These are phyloP conservation scores for Spongia lamella DNA, from an alignment of 37 sponge, comb jelly and placozoan genomes.

Conservation along the genomic window DNA sequence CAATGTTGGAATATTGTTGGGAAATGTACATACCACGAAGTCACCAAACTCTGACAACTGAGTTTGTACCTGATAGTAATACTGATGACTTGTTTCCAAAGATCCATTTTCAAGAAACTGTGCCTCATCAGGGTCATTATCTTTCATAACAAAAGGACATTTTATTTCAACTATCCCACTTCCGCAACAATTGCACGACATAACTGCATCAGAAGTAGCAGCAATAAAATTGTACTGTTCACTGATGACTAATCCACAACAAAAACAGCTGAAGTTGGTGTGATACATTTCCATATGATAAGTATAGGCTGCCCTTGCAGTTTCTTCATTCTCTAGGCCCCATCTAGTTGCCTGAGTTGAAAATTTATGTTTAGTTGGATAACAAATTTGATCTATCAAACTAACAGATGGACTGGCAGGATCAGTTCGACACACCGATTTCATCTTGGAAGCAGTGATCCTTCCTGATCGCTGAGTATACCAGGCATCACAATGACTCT, in stretches of 20 bases:
- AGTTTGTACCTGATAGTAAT: slow-evolving; percentile 39
- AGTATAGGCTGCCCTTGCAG: not conserved
- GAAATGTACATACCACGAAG: not conserved
- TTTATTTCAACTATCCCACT: too few relatives aligned
- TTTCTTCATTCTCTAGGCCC: slow-evolving; percentile 1
- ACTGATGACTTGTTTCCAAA: not conserved
- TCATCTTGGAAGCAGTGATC: slow-evolving; percentile 20
- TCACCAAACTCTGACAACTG: too few relatives aligned
- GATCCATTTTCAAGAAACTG: too few relatives aligned
- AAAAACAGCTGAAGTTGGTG: too few relatives aligned
- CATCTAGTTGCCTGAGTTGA: slow-evolving; percentile 3
- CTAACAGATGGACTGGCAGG: slow-evolving; percentile 41
- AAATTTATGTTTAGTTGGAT: slow-evolving; percentile 51
- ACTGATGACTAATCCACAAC: too few relatives aligned
- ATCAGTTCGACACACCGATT: slow-evolving; percentile 44
- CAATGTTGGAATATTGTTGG: slow-evolving; percentile 3
- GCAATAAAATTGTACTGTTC: too few relatives aligned
- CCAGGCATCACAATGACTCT: slow-evolving; percentile 40
- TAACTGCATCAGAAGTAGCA: too few relatives aligned
- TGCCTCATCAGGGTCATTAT: too few relatives aligned
- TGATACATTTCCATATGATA: not conserved
- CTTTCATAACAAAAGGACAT: too few relatives aligned
- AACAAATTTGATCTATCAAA: slow-evolving; percentile 48
- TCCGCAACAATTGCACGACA: too few relatives aligned
- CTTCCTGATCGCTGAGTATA: slow-evolving; percentile 55